Base-by-base conservation (phyloP, 2,797 vertebrate species). In the Sebastes alutus region DNA sequence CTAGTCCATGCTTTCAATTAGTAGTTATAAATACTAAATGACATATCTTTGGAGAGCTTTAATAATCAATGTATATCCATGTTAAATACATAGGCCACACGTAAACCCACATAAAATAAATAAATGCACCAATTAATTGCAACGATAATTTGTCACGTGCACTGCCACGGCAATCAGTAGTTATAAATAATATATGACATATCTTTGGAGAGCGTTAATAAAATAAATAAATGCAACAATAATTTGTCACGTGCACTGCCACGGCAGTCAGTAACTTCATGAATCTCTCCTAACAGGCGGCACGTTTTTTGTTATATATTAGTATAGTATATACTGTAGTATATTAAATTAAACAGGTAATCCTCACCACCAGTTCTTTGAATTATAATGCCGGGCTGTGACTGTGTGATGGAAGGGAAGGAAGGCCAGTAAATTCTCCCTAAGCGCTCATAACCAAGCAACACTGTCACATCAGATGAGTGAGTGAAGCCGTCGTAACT, bases 401-500 rank as follows among this genome's bases (percentile, higher is more conserved):
- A 80, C 70, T 67, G 68, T 54, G 38, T 83, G 78, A 87, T 82
- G 55, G 84, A 85, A 72, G 49, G 62, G 62, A 72, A 66, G 63
- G 70, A 61, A 59, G 55, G 52, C 35, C 59, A 75, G 74, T 88
- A 88, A 90, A 87, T 86, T 86, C 64, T 77, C 78, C 80, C 78
- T 81, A 81, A 87, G 81, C 55, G 64, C 80, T 87, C 82, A 90
- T 88, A 93, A 90, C 84, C 78, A 68, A 75, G 74, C 75, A 82
- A 83, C 82, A 83, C 84, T 89, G 88, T 91, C 91, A 90, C 70
- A 81, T 80, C 69, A 72, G 74, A 89, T 84, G 83, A 92, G 77
- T 82, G 79, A 84, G 71, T 80, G 83, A 87, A 84, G 60, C 58
- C n/a, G 73, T 74, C 38, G 13, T 90, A 88, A 88, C 80, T 89